Evolutionary conservation across 2,888 invertebrate genomes (phyloP).

Genomic region (Drosophila pullipes): DNA sequence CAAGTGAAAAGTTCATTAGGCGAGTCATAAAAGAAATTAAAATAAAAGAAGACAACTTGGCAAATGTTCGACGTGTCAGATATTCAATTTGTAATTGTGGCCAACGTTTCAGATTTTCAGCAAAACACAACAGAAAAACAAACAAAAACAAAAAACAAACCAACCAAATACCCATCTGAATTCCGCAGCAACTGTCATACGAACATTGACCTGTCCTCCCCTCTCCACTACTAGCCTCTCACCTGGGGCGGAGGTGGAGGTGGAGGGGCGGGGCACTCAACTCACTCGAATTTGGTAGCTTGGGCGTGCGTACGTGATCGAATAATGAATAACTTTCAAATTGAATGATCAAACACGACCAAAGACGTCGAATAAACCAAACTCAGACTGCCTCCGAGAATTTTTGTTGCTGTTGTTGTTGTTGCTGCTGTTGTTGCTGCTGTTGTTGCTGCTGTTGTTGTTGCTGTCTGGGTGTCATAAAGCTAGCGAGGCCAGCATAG

Average conservation of each 20-base stretch:
- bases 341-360: constrained; percentile 80
- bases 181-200: constrained; percentile 58
- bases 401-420: constrained; percentile 13
- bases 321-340: constrained; percentile 82
- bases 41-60: constrained; percentile 25
- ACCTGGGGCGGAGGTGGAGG: not conserved
- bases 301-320: constrained; percentile 76
- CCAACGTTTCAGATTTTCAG: constrained; percentile 44
- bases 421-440: constrained; percentile 10
- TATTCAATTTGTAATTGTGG: constrained; percentile 76
- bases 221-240: not conserved
- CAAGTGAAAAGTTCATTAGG: constrained; percentile 78
- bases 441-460: constrained; percentile 14
- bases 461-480: constrained; percentile 70
- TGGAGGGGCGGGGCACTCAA: constrained; percentile 26
- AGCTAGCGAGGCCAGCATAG: constrained; percentile 65
- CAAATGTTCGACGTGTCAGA: constrained; percentile 71
- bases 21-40: constrained; percentile 60
- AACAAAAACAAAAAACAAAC: not conserved
- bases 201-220: constrained; percentile 67
- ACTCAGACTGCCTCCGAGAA: constrained; percentile 34
- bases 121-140: not conserved
- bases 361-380: constrained; percentile 36
- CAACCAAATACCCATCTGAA: constrained; percentile 28
- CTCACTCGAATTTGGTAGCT: constrained; percentile 41